Evolutionary conservation across 2,797 vertebrate genomes (phyloP).

Genomic region (Onychomys leucogaster): DNA sequence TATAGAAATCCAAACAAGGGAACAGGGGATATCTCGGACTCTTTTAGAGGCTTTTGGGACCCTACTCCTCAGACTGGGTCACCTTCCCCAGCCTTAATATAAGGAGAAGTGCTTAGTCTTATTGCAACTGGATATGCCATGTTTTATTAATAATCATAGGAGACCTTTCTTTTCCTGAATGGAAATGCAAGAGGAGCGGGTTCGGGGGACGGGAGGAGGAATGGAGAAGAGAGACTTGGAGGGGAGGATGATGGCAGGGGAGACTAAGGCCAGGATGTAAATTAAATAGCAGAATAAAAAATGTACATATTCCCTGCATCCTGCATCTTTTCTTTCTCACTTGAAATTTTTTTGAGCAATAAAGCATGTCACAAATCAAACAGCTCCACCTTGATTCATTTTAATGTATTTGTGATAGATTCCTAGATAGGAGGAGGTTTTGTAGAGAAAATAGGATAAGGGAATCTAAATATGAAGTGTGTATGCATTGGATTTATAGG

Average conservation of each 20-base stretch:
- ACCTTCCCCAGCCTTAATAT: not conserved
- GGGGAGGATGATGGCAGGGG: too few species aligned
- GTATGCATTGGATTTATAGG: not conserved
- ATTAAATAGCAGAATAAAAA: not conserved
- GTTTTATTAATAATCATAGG: not conserved
- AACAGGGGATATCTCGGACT: not conserved
- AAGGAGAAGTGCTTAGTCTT: not conserved
- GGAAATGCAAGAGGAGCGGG: not conserved
- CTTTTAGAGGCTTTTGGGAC: not conserved
- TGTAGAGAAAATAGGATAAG: not conserved
- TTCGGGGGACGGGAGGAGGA: not conserved
- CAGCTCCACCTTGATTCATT: slow-evolving; percentile 3
- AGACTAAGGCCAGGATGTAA: not conserved
- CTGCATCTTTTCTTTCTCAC: not conserved
- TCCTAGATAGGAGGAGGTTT: not conserved
- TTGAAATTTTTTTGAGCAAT: not conserved
- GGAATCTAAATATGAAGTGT: not conserved
- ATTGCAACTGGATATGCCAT: not conserved
- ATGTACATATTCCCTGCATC: not conserved
- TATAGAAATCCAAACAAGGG: not conserved
- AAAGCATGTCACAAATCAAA: not conserved
- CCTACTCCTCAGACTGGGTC: not conserved
- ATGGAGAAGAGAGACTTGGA: not conserved
- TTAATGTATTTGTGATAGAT: not conserved
- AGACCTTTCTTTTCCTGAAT: not conserved